These are phyloP conservation scores for Pelecanus crispus DNA, from an alignment of 2,113 vertebrate genomes.

Conservation along the genomic window DNA sequence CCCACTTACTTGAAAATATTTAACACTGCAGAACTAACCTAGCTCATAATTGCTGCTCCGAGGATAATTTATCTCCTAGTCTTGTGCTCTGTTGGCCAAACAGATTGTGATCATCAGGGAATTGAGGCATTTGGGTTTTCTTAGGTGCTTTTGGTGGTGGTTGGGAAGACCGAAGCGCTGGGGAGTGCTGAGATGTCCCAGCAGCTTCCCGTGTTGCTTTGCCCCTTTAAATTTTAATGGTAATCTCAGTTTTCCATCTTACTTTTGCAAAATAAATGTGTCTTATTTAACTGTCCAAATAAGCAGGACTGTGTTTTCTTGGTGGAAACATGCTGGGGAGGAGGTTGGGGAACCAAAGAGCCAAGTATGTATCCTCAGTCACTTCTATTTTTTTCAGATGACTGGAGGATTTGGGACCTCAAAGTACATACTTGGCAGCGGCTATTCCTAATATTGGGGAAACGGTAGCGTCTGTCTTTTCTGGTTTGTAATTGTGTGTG, in stretches of 20 bases:
- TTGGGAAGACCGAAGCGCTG: not conserved
- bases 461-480: fast-evolving
- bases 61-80: not conserved
- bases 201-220: not conserved
- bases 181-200: not conserved
- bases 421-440: not conserved
- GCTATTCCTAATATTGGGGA: not conserved
- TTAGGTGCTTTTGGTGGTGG: not conserved
- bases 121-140: not conserved
- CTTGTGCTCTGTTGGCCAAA: not conserved
- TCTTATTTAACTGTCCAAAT: not conserved
- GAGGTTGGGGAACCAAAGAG: not conserved
- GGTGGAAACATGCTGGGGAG: not conserved
- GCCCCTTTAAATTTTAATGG: not conserved
- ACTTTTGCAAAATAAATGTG: not conserved
- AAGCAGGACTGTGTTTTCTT: not conserved
- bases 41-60: not conserved
- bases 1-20: not conserved
- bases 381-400: not conserved
- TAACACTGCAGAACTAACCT: not conserved
- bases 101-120: fast-evolving
- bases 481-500: not conserved
- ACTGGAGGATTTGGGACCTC: not conserved
- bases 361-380: not conserved
- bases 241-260: not conserved